Base-by-base conservation (phyloP, 2,113 vertebrate species). In the Stomatorhinus ivindoensis region DNA sequence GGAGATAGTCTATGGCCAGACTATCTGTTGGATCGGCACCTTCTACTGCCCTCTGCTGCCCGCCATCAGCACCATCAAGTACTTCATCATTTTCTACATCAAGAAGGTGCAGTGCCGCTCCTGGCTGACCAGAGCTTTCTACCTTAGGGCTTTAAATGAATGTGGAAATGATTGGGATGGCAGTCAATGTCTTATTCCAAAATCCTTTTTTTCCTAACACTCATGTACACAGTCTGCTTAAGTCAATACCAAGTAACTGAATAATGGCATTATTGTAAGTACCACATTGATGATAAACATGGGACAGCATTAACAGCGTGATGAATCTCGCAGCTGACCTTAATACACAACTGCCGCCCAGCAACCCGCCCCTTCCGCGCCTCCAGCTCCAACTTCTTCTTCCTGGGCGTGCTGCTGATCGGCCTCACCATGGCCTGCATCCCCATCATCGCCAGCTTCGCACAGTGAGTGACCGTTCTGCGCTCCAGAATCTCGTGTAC, bases 11-110 rank as follows among this genome's bases (percentile, higher is more conserved):
- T 99, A 99, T 0, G 98, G 98, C 3, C 98, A 99, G 91, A 99
- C 98, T 17, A 98, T 99, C 91, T 99, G 98, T 93, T 99, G 98
- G 98, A 98, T 99, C 0, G 98, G 98, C 83, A 96, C 97, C 0
- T 99, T 98, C 93, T 99, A 98, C 95, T 97, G 97, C 73, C 98
- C 98, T 0, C 92, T 99, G 42, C 96, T 99, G 39, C 98, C 98
- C 2, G 97, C 97, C 76, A 97, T 99, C 91, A 97, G 97, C 90
- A 97, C 96, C 24, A 87, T 99, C 65, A 99, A 99, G 90, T 98
- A 98, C 93, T 96, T 99, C 90, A 93, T 99, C 11, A 94, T 99
- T 90, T 99, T 99, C 94, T 99, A 99, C 21, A 90, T 99, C 91
- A 99, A 99, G 93, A 98, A 99, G 98, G 98, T 99, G 92, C 91